Base-by-base conservation (phyloP, 2,113 vertebrate species). In the Eupsittula cactorum region DNA sequence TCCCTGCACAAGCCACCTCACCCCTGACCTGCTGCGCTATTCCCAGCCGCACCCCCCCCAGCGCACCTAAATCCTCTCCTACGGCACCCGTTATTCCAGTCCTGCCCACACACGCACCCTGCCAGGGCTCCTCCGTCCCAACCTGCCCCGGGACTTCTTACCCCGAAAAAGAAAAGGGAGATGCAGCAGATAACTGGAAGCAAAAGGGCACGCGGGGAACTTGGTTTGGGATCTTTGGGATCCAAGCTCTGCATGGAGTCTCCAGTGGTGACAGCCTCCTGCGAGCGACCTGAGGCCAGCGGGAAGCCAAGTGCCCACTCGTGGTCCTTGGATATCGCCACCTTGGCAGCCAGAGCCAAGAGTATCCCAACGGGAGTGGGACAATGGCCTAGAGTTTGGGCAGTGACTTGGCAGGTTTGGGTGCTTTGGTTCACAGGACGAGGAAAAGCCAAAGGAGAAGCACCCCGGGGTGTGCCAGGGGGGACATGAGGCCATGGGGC, bases 1-100 rank as follows among this genome's bases (percentile, higher is more conserved):
- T 33, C 69, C 53, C 68, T 0, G 4, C 42, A 7, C 20, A 27
- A 79, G 19, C 74, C 68, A 12, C 71, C 79, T 95, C 93, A 90
- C 65, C 93, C 67, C 64, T 95, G 95, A 81, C 96, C 89, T 52
- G 92, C 78, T 35, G 85, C 10, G 80, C 92, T 76, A 47, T 80
- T 79, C 93, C 77, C 31, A 2, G 84, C 85, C 11, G n/a, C 69
- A 7, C 67, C 94, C 93, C 73, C 42, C 1, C 67, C 78, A 50
- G 73, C 7, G 2, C 86, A 90, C 3, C 1, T 80, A 82, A 94
- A 96, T 52, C 87, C 94, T 94, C 55, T 84, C 79, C 94, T 80
- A 60, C 63, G 4, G 74, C 94, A 96, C 95, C 95, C 96, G 87
- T 82, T 95, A 95, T 95, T 97, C 93, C 96, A 96, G 95, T 94